These are phyloP conservation scores for Nothocercus nigrocapillus DNA, from an alignment of 2,113 vertebrate species.

Conservation along the genomic window DNA sequence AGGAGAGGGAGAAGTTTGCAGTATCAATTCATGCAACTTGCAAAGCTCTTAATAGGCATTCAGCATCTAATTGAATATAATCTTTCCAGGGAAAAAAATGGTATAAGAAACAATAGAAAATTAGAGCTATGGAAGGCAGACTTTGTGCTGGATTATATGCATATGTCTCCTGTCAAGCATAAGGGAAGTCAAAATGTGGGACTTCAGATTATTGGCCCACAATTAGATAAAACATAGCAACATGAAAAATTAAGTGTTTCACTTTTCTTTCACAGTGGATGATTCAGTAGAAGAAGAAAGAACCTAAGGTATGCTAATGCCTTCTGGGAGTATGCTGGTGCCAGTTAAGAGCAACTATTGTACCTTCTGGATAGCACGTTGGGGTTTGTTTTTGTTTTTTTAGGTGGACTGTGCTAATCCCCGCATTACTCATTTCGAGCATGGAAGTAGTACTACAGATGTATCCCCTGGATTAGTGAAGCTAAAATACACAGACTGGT, in stretches of 20 bases:
- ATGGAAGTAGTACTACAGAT: not conserved
- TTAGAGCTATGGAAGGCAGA: not conserved
- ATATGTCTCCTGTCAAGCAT: not conserved
- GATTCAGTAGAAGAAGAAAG: not conserved
- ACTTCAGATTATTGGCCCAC: not conserved
- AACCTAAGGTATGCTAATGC: slow-evolving; percentile 3
- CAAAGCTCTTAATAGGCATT: not conserved
- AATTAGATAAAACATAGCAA: not conserved
- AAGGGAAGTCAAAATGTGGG: not conserved
- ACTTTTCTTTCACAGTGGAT: not conserved
- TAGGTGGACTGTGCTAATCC: slow-evolving; percentile 13
- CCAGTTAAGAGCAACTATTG: slow-evolving; percentile 42
- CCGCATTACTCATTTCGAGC: not conserved
- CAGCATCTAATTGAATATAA: not conserved
- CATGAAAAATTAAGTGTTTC: not conserved
- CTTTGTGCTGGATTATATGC: not conserved
- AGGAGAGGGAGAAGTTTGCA: fast-evolving
- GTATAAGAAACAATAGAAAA: not conserved
- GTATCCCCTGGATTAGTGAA: not conserved
- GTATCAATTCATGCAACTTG: not conserved
- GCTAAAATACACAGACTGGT: not conserved
- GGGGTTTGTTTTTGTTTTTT: slow-evolving; percentile 20
- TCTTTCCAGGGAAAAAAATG: not conserved
- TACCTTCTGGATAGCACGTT: not conserved
- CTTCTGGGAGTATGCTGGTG: not conserved